Evolutionary conservation across 2,888 invertebrate species (phyloP).

Genomic region (Conchocele bisecta): DNA sequence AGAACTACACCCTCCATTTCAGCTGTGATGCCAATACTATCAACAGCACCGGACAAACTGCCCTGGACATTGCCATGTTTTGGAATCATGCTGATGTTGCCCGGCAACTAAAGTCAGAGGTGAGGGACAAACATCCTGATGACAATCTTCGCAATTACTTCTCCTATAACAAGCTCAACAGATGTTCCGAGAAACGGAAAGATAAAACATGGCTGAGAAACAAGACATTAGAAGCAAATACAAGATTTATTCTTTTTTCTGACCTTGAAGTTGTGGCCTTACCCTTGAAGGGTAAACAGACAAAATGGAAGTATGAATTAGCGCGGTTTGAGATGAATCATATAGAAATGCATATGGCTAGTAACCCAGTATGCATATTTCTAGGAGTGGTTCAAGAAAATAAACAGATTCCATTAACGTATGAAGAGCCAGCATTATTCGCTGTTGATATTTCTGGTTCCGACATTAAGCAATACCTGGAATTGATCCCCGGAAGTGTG

Average conservation of each 20-base stretch:
- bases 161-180: constrained; percentile 74
- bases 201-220: constrained; percentile 76
- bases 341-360: constrained; percentile 60
- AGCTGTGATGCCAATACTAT: constrained; percentile 76
- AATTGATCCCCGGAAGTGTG: constrained; percentile 54
- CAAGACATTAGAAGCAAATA: constrained; percentile 61
- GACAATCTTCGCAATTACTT: constrained; percentile 75
- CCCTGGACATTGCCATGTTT: constrained; percentile 79
- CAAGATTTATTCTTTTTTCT: constrained; percentile 77
- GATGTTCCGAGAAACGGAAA: constrained; percentile 78
- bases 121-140: constrained; percentile 61
- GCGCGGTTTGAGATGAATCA: constrained; percentile 64
- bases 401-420: constrained; percentile 33
- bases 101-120: constrained; percentile 58
- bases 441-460: constrained; percentile 71
- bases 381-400: constrained; percentile 72
- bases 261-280: constrained; percentile 69
- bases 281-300: constrained; percentile 37
- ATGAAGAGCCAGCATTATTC: constrained; percentile 74
- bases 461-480: constrained; percentile 56
- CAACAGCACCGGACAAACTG: constrained; percentile 81
- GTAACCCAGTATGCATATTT: constrained; percentile 72
- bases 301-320: constrained; percentile 58
- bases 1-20: constrained; percentile 10
- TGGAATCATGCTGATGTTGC: constrained; percentile 78